Evolutionary conservation across 1,140 invertebrate species (phyloP).

Genomic region (Nomia melanderi): DNA sequence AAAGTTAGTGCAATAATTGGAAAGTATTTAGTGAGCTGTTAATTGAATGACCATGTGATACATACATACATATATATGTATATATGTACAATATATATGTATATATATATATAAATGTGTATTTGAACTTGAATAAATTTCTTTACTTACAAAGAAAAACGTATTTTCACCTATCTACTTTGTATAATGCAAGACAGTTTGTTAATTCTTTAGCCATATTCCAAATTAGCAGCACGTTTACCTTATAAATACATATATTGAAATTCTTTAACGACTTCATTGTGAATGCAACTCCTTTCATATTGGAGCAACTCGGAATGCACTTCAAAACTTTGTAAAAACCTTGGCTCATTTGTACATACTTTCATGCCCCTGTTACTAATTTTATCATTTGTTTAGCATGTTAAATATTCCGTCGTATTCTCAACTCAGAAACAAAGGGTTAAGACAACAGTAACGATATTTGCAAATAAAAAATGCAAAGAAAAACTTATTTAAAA

Average conservation of each 20-base stretch:
- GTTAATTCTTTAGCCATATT: neutral
- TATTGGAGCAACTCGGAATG: neutral
- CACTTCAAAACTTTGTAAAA: neutral
- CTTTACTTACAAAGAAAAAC: conserved; percentile 27
- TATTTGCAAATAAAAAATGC: conserved; percentile 54
- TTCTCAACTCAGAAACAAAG: neutral
- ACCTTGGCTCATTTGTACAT: neutral
- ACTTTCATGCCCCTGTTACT: neutral
- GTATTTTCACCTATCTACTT: neutral
- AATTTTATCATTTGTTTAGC: neutral
- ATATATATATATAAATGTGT: conserved; percentile 15
- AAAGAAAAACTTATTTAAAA: conserved; percentile 76
- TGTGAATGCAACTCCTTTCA: neutral
- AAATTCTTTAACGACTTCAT: neutral
- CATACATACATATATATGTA: no score
- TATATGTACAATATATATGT: no score
- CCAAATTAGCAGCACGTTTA: neutral
- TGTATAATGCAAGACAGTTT: conserved; percentile 4
- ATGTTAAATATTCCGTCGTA: neutral
- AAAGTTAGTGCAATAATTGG: neutral
- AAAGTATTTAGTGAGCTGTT: neutral
- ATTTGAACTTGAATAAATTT: conserved; percentile 30
- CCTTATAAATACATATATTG: conserved; percentile 1
- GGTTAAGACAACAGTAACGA: neutral
- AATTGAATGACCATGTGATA: conserved; percentile 10